Conservation (phyloP, 2,797 vertebrate genomes). For the Oophaga sylvatica region DNA sequence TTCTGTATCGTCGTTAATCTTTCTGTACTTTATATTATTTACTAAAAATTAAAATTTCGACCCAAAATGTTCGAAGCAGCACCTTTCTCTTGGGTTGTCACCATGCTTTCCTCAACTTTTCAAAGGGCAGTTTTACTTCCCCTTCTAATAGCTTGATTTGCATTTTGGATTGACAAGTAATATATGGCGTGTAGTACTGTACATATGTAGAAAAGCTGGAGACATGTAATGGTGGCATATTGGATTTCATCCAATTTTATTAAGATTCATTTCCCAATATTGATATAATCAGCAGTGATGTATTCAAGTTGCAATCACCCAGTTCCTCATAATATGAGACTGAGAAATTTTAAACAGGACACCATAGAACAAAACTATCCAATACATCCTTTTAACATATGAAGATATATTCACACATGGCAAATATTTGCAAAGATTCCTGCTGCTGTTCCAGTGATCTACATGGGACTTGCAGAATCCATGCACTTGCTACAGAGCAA, state of each 20-base stretch:
- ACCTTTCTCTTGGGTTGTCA: neutral
- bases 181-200: neutral
- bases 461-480: too few relatives aligned
- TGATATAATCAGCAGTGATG: neutral
- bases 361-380: too few relatives aligned
- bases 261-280: neutral
- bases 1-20: neutral
- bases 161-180: neutral
- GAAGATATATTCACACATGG: too few relatives aligned
- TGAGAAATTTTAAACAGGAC: neutral
- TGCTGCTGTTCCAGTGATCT: too few relatives aligned
- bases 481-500: too few relatives aligned
- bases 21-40: neutral
- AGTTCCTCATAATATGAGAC: neutral
- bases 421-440: too few relatives aligned
- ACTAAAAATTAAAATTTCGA: neutral
- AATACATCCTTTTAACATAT: too few relatives aligned
- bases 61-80: neutral
- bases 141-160: neutral
- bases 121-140: neutral
- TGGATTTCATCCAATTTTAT: neutral
- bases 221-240: neutral
- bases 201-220: neutral
- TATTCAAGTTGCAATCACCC: neutral
- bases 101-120: neutral